Percentiles rank a stretch among this genome's conserved stretches.
phyloP scores from a whole-genome alignment of 2,797 vertebrate genomes.

The Characodon lateralis region DNA sequence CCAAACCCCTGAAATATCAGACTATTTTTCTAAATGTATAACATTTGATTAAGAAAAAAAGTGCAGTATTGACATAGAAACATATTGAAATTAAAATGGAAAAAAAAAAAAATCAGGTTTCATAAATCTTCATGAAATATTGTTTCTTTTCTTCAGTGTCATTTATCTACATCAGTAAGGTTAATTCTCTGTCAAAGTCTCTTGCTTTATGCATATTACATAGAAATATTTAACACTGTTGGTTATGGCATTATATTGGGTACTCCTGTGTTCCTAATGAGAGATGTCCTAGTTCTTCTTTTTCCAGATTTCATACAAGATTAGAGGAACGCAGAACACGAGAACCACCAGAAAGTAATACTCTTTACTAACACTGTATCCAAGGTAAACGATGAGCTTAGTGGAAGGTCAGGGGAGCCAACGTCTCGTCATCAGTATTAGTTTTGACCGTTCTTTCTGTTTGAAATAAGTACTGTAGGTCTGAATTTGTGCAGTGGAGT shows the following conservation, averaged over 20 bases:
- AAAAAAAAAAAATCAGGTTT: background rate
- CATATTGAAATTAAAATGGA: background rate
- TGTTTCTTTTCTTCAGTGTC: background rate
- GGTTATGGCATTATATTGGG: slow-evolving; percentile 14
- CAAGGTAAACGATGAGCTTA: slow-evolving; percentile 49
- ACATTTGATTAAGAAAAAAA: background rate
- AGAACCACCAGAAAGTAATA: slow-evolving; percentile 49
- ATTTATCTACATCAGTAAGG: slow-evolving; percentile 9
- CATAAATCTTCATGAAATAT: background rate
- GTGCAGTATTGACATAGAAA: background rate
- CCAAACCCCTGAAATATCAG: background rate
- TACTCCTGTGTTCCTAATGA: background rate
- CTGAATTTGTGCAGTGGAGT: slow-evolving; percentile 11
- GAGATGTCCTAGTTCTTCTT: slow-evolving; percentile 13
- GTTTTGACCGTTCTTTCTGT: slow-evolving; percentile 39
- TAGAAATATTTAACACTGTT: slow-evolving; percentile 34
- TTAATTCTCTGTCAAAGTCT: slow-evolving; percentile 23
- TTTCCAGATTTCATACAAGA: slow-evolving; percentile 34
- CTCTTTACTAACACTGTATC: slow-evolving; percentile 40
- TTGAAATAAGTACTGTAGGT: slow-evolving; percentile 33
- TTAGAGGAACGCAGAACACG: slow-evolving; percentile 24
- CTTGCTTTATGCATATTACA: slow-evolving; percentile 20
- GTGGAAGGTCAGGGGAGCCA: slow-evolving; percentile 21
- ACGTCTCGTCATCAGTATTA: slow-evolving; percentile 35
- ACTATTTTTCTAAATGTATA: background rate